Evolutionary conservation across 2,888 invertebrate species (phyloP).

Genomic region (Drosophila lacicola): DNA sequence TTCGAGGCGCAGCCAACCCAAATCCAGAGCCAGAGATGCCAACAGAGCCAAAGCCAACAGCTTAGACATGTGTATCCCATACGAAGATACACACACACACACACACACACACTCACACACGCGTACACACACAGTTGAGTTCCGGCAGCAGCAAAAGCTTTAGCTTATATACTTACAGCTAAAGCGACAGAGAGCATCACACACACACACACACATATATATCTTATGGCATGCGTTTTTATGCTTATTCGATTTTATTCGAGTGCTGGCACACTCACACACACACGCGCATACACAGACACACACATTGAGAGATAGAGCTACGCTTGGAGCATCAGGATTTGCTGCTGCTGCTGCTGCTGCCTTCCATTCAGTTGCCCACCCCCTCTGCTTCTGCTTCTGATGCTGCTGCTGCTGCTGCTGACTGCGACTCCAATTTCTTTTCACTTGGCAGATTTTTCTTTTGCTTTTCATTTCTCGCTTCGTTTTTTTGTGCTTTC

Average conservation of each 20-base stretch:
- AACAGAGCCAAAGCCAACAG: slow-evolving; percentile 39
- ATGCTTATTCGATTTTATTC: slow-evolving; percentile 80
- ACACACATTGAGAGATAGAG: slow-evolving; percentile 52
- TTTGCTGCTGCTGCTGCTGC: slow-evolving; percentile 68
- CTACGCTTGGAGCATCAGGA: slow-evolving; percentile 72
- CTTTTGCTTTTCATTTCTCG: slow-evolving; percentile 73
- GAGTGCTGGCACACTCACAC: slow-evolving; percentile 66
- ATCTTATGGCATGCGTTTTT: slow-evolving; percentile 73
- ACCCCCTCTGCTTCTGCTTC: slow-evolving; percentile 6
- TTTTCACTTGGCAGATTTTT: slow-evolving; percentile 81
- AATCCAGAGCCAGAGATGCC: slow-evolving; percentile 56
- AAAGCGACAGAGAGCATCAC: slow-evolving; percentile 41
- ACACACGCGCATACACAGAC: slow-evolving; percentile 35
- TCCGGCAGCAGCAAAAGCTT: slow-evolving; percentile 26
- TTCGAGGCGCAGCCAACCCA: slow-evolving; percentile 77
- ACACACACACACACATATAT: slow-evolving; percentile 38
- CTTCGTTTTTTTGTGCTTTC: slow-evolving; percentile 50
- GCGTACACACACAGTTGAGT: slow-evolving; percentile 22
- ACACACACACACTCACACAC: slow-evolving; percentile 16
- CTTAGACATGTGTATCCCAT: slow-evolving; percentile 67
- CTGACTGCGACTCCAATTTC: slow-evolving; percentile 76
- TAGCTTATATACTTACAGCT: slow-evolving; percentile 61
- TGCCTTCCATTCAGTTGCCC: slow-evolving; percentile 9
- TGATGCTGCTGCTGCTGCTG: slow-evolving; percentile 7
- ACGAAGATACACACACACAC: slow-evolving; percentile 42